Base-by-base conservation (phyloP, 2,113 vertebrate species). In the Myiagra hebetior region DNA sequence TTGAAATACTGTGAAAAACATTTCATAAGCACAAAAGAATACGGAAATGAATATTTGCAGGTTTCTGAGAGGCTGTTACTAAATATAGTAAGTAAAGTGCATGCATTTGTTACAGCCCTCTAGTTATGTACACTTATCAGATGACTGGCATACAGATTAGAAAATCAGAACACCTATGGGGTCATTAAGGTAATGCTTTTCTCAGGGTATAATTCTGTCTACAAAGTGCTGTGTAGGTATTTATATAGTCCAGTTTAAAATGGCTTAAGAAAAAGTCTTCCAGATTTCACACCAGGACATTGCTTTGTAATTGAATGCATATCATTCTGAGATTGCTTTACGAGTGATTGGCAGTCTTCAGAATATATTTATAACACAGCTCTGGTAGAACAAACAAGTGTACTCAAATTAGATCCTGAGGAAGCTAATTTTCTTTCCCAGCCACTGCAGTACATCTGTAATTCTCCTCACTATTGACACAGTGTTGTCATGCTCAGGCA, bases 341-440 rank as follows among this genome's bases (percentile, higher is more conserved):
- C 80, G 91, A 96, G 84, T 96, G 96, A 96, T 90, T 96, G 85
- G 31, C 87, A 93, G 64, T 94, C 82, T 90, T 91, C 69, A 91
- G 79, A 93, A 92, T 88, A 27, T 95, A 96, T 95, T 95, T 95
- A 86, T 92, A 91, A 77, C 92, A 83, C 21, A 70, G 49, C 59
- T 91, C 63, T 93, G 70, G 30, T 90, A 86, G 92, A 96, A 94
- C 50, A 96, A 96, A 85, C 79, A 93, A 95, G 47, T 50, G 39
- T 62, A 77, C 64, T 94, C 76, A 93, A 84, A 94, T 90, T 84
- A 92, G 68, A 95, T 90, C 68, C 90, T 49, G 47, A 88, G 68
- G 82, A 97, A 88, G 93, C 65, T 95, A 87, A 75, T 96, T 92
- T 92, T 93, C 79, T 95, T 86, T 72, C 53, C 28, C 65, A 86